Base-by-base conservation (phyloP, 2,797 vertebrate species). In the Anabas testudineus region DNA sequence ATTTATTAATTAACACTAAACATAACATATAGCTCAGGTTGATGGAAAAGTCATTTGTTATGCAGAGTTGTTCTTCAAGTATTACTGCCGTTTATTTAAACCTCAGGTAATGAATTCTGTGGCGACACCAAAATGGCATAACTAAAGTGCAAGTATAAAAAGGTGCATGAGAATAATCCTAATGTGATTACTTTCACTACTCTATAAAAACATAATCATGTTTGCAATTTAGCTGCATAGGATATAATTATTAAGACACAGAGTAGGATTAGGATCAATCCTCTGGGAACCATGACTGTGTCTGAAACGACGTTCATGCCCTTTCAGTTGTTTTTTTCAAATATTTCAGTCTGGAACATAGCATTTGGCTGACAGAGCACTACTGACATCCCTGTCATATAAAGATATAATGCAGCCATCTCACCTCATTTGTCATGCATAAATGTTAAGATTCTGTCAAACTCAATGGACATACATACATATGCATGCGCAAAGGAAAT, bases 391-490 rank as follows among this genome's bases (percentile, higher is more conserved):
- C 4, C 10, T 14, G 37, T 5, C 37, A 39, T 1, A 47, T 16
- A 46, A 62, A 6, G 53, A 39, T 16, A 43, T 28, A 28, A 28
- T 28, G 10, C 22, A 56, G 9, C 13, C 5, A 16, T 51, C 9
- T 59, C 30, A 51, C 73, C 52, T 55, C 7, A 18, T 28, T 18
- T 42, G 69, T 48, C 5, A 57, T 55, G n/a, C 51, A n/a, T 70
- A 78, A 82, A 78, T 78, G 72, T 79, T 63, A 78, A 30, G 42
- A 56, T 73, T 66, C 21, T 48, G 34, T 55, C 10, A 62, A 74
- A 60, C 32, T 61, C 49, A 63, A 51, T 68, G 19, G 64, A 57
- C 4, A 55, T 14, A 26, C 36, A 22, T 47, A 18, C 36, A 52
- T 74, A 69, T 76, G 59, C 28, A 54, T 69, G 69, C 70, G 53